Evolutionary conservation across 2,797 vertebrate species (phyloP).

Genomic region (Cryptoblepharus egeriae): DNA sequence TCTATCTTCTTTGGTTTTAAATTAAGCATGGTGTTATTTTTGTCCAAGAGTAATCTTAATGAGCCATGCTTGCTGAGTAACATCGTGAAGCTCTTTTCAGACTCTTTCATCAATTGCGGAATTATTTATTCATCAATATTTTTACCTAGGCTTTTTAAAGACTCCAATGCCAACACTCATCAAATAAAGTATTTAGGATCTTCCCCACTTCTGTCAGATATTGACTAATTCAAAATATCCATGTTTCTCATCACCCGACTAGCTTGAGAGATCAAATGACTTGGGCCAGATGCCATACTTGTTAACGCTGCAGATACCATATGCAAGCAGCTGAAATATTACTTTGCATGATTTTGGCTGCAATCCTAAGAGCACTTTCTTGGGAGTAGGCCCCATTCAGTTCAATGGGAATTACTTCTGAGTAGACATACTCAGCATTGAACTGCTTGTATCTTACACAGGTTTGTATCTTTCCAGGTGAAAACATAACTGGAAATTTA

Average conservation of each 20-base stretch:
- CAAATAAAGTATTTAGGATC: background rate
- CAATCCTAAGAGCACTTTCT: too few species aligned
- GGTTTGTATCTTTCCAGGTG: slow-evolving; percentile 40
- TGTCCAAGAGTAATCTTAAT: slow-evolving; percentile 19
- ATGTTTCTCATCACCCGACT: background rate
- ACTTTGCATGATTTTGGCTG: slow-evolving; percentile 33
- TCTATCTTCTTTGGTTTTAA: slow-evolving; percentile 23
- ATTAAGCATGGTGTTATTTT: slow-evolving; percentile 8
- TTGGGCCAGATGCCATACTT: background rate
- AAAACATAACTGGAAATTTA: slow-evolving; percentile 47
- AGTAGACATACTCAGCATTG: too few species aligned
- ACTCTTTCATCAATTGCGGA: slow-evolving; percentile 26
- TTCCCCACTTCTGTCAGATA: background rate
- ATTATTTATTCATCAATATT: slow-evolving; percentile 24
- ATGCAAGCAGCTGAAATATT: background rate
- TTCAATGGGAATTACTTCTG: too few species aligned
- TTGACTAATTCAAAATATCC: background rate
- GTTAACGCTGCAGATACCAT: slow-evolving; percentile 26
- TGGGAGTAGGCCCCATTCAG: too few species aligned
- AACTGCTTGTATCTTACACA: too few species aligned
- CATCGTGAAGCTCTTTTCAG: slow-evolving; percentile 13
- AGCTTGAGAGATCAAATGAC: slow-evolving; percentile 28
- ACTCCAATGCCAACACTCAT: slow-evolving; percentile 12
- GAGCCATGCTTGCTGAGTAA: background rate
- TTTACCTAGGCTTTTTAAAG: slow-evolving; percentile 21